Conservation (phyloP, 2,888 invertebrate species). For the Tolmerus cingulatus region DNA sequence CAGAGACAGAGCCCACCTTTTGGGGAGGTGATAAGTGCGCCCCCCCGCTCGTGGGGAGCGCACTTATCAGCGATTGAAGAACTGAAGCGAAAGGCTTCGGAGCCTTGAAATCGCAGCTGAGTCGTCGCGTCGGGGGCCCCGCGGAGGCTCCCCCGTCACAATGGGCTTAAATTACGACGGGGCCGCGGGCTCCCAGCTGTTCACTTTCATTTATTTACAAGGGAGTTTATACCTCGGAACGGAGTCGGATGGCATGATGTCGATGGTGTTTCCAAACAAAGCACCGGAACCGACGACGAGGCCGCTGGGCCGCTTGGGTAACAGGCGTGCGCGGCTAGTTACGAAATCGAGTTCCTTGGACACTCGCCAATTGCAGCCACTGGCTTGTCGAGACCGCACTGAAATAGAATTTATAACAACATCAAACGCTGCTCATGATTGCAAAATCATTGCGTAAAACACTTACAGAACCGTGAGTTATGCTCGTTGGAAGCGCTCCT, state of each 20-base stretch:
- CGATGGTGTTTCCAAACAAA: slow-evolving; percentile 44
- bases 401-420: slow-evolving; percentile 15
- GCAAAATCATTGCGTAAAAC: slow-evolving; percentile 18
- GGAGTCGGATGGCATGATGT: slow-evolving; percentile 45
- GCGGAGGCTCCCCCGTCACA: neutral
- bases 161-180: neutral
- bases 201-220: slow-evolving; percentile 1
- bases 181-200: neutral
- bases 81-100: neutral
- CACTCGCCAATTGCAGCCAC: slow-evolving; percentile 12
- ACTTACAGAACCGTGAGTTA: neutral
- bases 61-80: neutral
- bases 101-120: neutral
- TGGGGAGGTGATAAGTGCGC: neutral
- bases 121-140: neutral
- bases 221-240: slow-evolving; percentile 41
- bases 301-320: neutral
- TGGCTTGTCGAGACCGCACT: neutral
- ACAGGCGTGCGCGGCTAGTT: neutral
- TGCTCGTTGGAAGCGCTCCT: neutral
- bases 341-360: slow-evolving; percentile 13
- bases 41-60: too few species aligned
- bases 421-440: neutral
- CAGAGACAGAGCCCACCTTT: neutral
- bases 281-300: slow-evolving; percentile 38